Conservation (phyloP, 2,113 vertebrate species). For the Microtus richardsoni region DNA sequence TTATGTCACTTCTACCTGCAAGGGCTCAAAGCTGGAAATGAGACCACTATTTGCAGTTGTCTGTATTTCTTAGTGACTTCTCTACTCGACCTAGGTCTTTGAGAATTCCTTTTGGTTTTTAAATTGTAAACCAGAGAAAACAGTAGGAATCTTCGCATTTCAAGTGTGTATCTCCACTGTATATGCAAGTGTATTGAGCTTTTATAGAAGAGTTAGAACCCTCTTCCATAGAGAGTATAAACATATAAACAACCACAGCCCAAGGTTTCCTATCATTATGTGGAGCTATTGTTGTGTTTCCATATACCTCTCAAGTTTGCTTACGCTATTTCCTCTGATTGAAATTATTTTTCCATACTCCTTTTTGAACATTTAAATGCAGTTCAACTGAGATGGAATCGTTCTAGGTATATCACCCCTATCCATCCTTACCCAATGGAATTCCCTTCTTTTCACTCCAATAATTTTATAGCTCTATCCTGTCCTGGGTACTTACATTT, state of each 20-base stretch:
- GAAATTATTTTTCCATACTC: not conserved
- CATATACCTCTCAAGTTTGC: not conserved
- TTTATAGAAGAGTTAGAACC: not conserved
- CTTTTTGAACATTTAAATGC: not conserved
- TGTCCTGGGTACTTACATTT: not conserved
- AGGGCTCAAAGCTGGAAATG: not conserved
- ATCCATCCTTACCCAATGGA: not conserved
- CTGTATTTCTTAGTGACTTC: not conserved
- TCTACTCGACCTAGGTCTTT: not conserved
- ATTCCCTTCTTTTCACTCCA: not conserved
- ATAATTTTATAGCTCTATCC: not conserved
- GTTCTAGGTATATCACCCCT: not conserved
- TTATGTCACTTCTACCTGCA: not conserved
- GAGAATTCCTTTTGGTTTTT: not conserved
- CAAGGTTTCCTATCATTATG: slow-evolving; percentile 33
- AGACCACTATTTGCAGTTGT: not conserved
- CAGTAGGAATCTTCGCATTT: not conserved
- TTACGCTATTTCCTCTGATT: slow-evolving; percentile 60
- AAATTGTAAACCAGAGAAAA: not conserved
- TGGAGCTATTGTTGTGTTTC: slow-evolving; percentile 35
- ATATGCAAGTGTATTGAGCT: not conserved
- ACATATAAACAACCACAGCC: not conserved
- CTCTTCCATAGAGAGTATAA: not conserved
- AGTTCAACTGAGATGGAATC: not conserved
- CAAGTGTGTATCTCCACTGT: not conserved